phyloP scores from a whole-genome alignment of 1,140 invertebrate species.

The Drosophila pallidifrons region DNA sequence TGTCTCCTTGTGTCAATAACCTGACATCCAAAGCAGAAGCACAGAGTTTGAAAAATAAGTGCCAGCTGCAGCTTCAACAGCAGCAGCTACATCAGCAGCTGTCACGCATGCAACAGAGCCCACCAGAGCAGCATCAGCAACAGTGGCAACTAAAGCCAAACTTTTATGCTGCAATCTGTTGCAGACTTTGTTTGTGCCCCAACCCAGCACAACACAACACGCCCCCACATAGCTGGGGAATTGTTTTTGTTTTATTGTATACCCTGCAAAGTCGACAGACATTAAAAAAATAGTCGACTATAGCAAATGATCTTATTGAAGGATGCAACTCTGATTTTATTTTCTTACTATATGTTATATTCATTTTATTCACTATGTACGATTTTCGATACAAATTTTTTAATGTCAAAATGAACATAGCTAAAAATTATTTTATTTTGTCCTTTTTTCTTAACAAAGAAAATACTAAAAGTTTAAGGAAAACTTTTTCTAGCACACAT shows the following conservation, averaged over 20 bases:
- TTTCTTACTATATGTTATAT: too few species aligned
- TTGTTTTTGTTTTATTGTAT: constrained; percentile 27
- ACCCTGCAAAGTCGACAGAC: constrained; percentile 17
- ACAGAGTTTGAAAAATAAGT: constrained; percentile 5
- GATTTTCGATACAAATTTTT: too few species aligned
- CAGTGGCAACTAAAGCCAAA: constrained; percentile 36
- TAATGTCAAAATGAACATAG: too few species aligned
- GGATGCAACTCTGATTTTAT: neutral
- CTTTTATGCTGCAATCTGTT: constrained; percentile 73
- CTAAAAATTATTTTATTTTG: too few species aligned
- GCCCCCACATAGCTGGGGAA: constrained; percentile 18
- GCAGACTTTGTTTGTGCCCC: constrained; percentile 38
- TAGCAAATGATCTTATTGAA: neutral
- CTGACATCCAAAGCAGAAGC: constrained; percentile 21
- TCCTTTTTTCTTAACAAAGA: too few species aligned
- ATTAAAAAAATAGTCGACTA: neutral
- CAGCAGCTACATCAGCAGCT: constrained; percentile 51
- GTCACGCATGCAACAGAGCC: constrained; percentile 51
- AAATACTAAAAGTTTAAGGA: too few species aligned
- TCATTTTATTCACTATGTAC: too few species aligned
- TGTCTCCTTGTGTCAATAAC: constrained; percentile 65
- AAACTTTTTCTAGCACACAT: too few species aligned
- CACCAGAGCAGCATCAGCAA: constrained; percentile 6
- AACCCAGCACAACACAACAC: constrained; percentile 1
- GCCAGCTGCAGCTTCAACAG: constrained; percentile 8